Base-by-base conservation (phyloP, 2,113 vertebrate species). In the Centropristis striata region DNA sequence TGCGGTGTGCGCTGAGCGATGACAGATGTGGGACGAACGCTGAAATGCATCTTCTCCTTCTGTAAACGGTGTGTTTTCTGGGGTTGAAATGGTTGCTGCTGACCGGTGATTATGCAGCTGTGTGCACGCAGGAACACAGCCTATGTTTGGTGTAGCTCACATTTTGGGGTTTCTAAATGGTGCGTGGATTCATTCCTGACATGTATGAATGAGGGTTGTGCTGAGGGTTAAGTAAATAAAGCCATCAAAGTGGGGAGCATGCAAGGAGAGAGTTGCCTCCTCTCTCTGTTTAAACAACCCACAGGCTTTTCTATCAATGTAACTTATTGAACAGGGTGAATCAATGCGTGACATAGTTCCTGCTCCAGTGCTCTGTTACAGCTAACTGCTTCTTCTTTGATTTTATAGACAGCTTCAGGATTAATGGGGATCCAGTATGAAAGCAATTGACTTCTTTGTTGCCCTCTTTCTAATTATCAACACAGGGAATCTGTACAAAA, bases 21-120 rank as follows among this genome's bases (percentile, higher is more conserved):
- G 93, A 95, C 91, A 93, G 90, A 94, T 92, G 90, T 90, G 86
- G 88, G 89, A 79, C 77, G 53, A 76, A 81, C 74, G 72, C 70
- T 80, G 89, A 84, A 84, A 89, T 79, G 86, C 80, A 72, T 76
- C 84, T 47, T 74, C 61, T 78, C 74, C 21, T 41, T 72, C 77
- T 77, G 58, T 80, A 86, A 86, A 86, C 71, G 80, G 16, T 76
- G 81, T 44, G 84, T 77, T 88, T 76, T 71, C 75, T 70, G 5
- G 72, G 81, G 70, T 42, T 49, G 79, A 76, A 86, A 70, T 58
- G 57, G 71, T 20, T 37, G 67, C 83, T 32, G 65, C 84, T 86
- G 89, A 92, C 89, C 83, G 15, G 70, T 80, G 78, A 83, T 91
- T 80, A 86, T 74, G 80, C 15, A 81, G 77, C 71, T 49, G 58